Conservation (phyloP, 35 echinoderm and acorn worm species). For the Acanthaster planci region DNA sequence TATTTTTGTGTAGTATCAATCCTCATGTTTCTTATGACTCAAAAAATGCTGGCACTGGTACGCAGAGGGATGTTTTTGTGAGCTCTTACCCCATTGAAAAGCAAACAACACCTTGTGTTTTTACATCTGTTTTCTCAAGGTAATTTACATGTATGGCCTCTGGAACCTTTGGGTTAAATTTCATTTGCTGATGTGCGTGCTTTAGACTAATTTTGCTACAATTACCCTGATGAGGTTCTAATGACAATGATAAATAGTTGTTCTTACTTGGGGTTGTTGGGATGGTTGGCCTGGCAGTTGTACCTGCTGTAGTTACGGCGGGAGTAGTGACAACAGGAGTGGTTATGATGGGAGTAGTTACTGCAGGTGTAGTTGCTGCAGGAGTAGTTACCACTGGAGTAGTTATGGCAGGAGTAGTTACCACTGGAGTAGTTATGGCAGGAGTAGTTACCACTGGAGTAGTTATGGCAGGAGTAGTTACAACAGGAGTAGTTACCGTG, state of each 20-base stretch:
- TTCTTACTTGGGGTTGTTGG: neutral
- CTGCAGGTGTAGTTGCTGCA: neutral
- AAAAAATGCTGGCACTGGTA: neutral
- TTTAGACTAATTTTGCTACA: neutral
- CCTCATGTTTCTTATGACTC: neutral
- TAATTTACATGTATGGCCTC: neutral
- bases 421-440: neutral
- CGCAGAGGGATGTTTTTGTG: neutral
- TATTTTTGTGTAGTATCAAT: neutral
- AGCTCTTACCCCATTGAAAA: neutral
- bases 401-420: too few species aligned
- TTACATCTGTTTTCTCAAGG: neutral
- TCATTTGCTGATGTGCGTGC: neutral
- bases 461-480: neutral
- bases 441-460: neutral
- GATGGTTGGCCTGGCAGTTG: neutral
- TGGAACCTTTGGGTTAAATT: neutral
- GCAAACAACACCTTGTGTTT: neutral
- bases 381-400: too few species aligned
- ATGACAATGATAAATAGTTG: too few species aligned
- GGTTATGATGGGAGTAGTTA: neutral
- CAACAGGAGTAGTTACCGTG: neutral
- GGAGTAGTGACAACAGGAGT: neutral
- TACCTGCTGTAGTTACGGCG: neutral
- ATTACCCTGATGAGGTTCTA: too few species aligned